Evolutionary conservation across 2,888 invertebrate genomes (phyloP), one percentile per base, ranked within the genome.

Genomic region (Eucriotettix oculatus): DNA sequence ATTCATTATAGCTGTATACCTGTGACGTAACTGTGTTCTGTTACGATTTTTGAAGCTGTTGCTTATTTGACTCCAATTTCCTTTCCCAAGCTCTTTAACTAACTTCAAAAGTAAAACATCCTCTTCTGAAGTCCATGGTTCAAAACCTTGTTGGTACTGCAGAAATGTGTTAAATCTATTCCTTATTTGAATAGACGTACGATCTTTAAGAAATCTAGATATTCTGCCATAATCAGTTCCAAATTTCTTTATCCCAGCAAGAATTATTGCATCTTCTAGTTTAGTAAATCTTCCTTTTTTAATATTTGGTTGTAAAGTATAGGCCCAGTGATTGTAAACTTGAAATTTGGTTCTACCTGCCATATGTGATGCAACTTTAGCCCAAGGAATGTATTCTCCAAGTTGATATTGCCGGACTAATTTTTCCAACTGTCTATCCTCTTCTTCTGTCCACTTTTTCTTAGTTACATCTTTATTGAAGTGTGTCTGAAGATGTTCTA

Each of bases 381-480:
- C 77, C 90, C 91, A 92, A 1, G 87, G 85, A 64, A 90, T 84
- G 55, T 79, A 79, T 61, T 80, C 75, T 16, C 85, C 87, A 60
- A 82, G 75, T 64, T 76, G 79, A 64, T 81, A 80, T 62, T 74
- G 74, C n/a, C 83, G 78, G 0, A 92, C 79, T 1, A 85, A 71
- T 59, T 79, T 75, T 44, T 77, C 68, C 3, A 94, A 74, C 56
- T 78, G 76, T 57, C 78, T 74, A 66, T 90, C 85, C 69, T 94
- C 92, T 55, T 80, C 78, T 12, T 72, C 68, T 0, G 80, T 77
- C 85, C 91, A 92, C 41, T 58, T 58, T 64, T 77, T 79, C 1
- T 71, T 71, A 1, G 72, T 57, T 61, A 48, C 10, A 52, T 58
- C 44, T 59, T 59, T 16, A 64, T 62, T 16, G 63, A 63, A 52